Conservation (phyloP, 2,797 vertebrate genomes). For the Odontamblyopus lacepedii region DNA sequence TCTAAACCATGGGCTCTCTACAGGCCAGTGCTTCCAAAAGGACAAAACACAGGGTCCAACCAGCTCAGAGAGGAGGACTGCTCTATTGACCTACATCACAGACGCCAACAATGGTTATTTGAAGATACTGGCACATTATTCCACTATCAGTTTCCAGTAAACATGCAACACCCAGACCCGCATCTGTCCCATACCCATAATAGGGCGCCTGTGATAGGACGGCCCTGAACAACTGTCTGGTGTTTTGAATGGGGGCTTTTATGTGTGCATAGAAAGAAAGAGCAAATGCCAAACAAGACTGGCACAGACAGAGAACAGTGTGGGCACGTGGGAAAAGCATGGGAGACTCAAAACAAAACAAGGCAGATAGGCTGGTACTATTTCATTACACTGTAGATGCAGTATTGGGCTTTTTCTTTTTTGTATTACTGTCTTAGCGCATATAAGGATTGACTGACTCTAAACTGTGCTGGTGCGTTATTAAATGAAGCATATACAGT, state of each 20-base stretch:
- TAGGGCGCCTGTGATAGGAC: conserved; percentile 57
- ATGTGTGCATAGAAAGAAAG: conserved; percentile 43
- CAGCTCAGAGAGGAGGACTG: conserved; percentile 51
- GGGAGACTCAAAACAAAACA: conserved; percentile 50
- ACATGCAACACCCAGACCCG: conserved; percentile 48
- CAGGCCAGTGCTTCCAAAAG: conserved; percentile 39
- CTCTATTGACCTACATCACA: conserved; percentile 66
- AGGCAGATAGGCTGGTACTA: conserved; percentile 12
- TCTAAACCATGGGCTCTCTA: conserved; percentile 15
- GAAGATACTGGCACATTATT: conserved; percentile 42
- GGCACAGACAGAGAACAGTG: conserved; percentile 60
- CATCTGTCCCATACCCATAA: conserved; percentile 66
- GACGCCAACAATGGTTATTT: conserved; percentile 67
- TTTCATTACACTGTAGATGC: not conserved
- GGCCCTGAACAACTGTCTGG: conserved; percentile 55
- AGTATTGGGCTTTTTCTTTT: not conserved
- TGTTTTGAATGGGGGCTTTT: conserved; percentile 64
- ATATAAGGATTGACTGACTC: not conserved
- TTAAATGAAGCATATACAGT: no score
- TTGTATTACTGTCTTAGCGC: not conserved
- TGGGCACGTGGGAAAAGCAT: conserved; percentile 73
- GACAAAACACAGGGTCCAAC: conserved; percentile 62
- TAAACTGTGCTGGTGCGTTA: conserved; percentile 7
- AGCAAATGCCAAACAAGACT: conserved; percentile 60
- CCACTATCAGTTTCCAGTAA: conserved; percentile 56